Percentiles rank a stretch among this genome's conserved stretches.
phyloP scores from a whole-genome alignment of 2,797 vertebrate genomes.

The Anabacerthia variegaticeps region DNA sequence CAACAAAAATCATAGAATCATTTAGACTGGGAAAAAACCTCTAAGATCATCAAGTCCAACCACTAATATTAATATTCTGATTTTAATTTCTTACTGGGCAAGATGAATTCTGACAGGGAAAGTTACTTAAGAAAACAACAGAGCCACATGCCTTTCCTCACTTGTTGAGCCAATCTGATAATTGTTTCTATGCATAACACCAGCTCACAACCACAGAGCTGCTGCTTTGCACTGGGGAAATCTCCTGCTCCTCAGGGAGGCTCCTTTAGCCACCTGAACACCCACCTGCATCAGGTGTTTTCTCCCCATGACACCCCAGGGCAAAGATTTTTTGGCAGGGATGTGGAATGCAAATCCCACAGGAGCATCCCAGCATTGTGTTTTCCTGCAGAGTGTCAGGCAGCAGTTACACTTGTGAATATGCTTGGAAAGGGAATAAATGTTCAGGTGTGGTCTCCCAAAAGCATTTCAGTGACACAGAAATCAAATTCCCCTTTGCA shows the following conservation, averaged over 20 bases:
- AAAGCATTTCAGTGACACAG: neutral
- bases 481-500: neutral
- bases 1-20: neutral
- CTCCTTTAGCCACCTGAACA: rapidly evolving
- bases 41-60: neutral
- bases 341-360: neutral
- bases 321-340: neutral
- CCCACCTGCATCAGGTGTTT: neutral
- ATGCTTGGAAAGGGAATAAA: neutral
- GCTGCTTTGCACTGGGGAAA: neutral
- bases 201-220: neutral
- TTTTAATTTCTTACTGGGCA: neutral
- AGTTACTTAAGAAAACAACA: neutral
- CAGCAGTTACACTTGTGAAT: neutral
- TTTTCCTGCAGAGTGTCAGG: neutral
- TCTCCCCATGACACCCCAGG: neutral
- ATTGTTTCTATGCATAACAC: neutral
- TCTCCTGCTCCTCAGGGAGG: neutral
- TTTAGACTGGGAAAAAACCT: neutral
- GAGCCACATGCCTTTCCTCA: neutral
- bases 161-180: neutral
- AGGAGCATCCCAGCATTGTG: rapidly evolving
- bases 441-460: neutral
- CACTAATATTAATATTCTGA: neutral
- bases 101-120: neutral